A percentile compares a stretch with the other conserved stretches of the same genome.
Conservation (phyloP, 2,797 vertebrate genomes). For the Fundulus diaphanus region DNA sequence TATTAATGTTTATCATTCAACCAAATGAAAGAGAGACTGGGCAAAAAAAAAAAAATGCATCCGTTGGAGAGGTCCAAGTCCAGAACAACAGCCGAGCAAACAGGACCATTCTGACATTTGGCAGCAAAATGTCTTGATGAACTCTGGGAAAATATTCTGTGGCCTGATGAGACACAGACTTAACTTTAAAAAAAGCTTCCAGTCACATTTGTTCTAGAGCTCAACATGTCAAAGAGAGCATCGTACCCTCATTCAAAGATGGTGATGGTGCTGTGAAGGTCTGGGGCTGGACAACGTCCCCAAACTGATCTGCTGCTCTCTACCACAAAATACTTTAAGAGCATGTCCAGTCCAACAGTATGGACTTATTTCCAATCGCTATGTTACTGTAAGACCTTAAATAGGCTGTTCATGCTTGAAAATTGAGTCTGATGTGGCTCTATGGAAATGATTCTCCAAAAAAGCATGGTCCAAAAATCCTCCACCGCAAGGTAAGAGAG, state of each 20-base stretch:
- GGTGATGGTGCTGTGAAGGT: background rate
- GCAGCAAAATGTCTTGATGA: background rate
- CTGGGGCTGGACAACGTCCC: background rate
- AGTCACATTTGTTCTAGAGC: background rate
- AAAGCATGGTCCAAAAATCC: background rate
- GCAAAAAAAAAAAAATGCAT: too few species aligned
- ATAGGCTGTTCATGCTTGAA: background rate
- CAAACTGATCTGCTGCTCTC: background rate
- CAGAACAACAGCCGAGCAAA: background rate
- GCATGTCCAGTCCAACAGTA: background rate
- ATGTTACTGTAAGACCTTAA: background rate
- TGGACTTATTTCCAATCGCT: background rate
- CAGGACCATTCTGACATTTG: background rate
- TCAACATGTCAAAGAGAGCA: background rate
- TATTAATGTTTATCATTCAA: too few species aligned
- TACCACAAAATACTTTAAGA: too few species aligned
- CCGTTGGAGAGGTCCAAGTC: background rate
- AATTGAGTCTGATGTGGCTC: background rate
- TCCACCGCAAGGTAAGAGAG: too few species aligned
- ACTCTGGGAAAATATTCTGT: background rate
- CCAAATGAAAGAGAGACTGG: too few species aligned
- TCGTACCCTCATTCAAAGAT: background rate
- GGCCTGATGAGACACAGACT: background rate
- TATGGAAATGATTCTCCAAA: background rate
- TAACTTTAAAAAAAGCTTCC: background rate